Conservation (phyloP, 2,888 invertebrate genomes). For the Toxonevra muliebris region DNA sequence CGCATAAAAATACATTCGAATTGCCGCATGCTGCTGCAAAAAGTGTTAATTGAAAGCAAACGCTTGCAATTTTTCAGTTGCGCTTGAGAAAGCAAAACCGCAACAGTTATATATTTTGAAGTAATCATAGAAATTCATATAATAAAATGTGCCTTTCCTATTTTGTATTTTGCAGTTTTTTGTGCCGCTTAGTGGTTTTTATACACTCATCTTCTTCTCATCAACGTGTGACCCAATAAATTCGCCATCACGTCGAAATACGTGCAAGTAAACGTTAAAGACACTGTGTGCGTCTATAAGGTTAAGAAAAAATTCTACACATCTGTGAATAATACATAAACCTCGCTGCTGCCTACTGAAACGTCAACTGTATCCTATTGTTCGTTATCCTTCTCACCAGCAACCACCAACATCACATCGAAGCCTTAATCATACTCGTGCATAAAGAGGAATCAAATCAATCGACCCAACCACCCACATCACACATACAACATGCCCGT, state of each 20-base stretch:
- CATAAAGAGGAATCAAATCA: background rate
- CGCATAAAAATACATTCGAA: no score
- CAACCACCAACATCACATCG: no score
- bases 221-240: conserved; percentile 48
- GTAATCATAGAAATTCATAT: no score
- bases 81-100: no score
- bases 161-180: no score
- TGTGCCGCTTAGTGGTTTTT: no score
- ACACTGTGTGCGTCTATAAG: conserved; percentile 60
- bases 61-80: no score
- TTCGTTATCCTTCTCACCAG: background rate
- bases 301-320: conserved; percentile 58
- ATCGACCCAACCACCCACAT: conserved; percentile 12
- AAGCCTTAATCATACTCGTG: no score
- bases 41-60: no score
- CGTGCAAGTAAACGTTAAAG: conserved; percentile 53
- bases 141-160: no score
- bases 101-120: no score
- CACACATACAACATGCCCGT: conserved; percentile 57
- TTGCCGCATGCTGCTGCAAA: no score
- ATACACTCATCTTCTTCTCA: conserved; percentile 19
- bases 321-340: conserved; percentile 54
- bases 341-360: conserved; percentile 8
- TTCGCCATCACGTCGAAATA: conserved; percentile 62
- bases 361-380: conserved; percentile 23